Percentiles rank a stretch among this genome's conserved stretches.
These are phyloP conservation scores for Taxidea taxus DNA, from an alignment of 2,113 vertebrate genomes.

Conservation along the genomic window DNA sequence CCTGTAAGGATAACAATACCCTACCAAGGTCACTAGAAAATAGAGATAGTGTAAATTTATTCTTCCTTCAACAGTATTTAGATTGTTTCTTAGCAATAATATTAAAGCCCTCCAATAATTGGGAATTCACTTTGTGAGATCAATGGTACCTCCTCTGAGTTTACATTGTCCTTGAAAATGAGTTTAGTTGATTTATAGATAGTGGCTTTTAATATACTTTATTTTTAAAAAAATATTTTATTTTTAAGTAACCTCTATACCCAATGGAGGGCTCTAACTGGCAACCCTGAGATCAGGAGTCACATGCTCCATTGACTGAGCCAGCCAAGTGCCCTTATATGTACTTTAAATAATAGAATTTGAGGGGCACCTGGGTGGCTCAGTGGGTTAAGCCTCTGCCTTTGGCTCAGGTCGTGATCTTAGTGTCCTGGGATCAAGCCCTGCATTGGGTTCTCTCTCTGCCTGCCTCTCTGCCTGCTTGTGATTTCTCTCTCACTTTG, in stretches of 20 bases:
- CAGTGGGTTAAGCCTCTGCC: too few species aligned
- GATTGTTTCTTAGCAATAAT: neutral
- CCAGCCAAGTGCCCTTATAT: neutral
- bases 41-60: neutral
- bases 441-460: too few species aligned
- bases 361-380: neutral
- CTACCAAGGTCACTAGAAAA: neutral
- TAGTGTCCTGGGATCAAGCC: too few species aligned
- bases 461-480: too few species aligned
- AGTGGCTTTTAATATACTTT: neutral
- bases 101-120: neutral
- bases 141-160: neutral
- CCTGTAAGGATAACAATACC: neutral
- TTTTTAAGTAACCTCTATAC: neutral
- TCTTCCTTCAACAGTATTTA: neutral
- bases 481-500: too few species aligned
- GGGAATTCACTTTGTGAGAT: neutral
- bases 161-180: neutral
- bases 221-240: neutral
- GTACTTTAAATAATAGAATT: conserved; percentile 9
- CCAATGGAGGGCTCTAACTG: neutral
- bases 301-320: neutral
- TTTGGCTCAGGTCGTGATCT: too few species aligned
- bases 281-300: neutral
- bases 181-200: neutral